Conservation (phyloP, 1,140 invertebrate genomes). For the Myzus persicae region DNA sequence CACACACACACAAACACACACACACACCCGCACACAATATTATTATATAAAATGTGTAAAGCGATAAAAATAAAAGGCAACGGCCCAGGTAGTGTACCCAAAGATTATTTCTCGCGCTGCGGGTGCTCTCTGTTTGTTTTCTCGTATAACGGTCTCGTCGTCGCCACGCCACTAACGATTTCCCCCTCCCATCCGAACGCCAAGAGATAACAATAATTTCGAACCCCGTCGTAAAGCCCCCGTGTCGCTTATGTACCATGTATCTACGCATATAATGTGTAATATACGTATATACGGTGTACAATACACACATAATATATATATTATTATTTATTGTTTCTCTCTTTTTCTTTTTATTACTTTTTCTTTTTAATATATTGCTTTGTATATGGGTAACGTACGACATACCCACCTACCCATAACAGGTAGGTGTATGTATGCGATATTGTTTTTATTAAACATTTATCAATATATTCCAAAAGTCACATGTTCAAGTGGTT, state of each 20-base stretch:
- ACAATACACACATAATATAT: background rate
- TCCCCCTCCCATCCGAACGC: background rate
- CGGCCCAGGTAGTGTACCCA: background rate
- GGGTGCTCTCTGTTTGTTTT: background rate
- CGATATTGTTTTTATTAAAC: no score
- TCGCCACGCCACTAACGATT: slow-evolving; percentile 17
- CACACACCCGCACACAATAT: background rate
- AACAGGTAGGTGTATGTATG: background rate
- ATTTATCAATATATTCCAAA: background rate
- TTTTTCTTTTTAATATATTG: background rate
- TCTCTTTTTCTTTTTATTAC: background rate
- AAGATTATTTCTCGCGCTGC: slow-evolving; percentile 32
- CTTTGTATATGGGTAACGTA: background rate
- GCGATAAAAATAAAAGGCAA: slow-evolving; percentile 25
- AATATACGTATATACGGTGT: background rate
- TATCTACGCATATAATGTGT: background rate
- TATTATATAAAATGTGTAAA: slow-evolving; percentile 22
- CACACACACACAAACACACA: background rate
- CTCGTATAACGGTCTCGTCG: background rate
- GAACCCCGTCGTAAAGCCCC: background rate
- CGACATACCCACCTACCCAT: background rate
- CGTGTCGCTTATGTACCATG: background rate
- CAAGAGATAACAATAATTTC: slow-evolving; percentile 22
- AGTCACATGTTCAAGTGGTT: background rate
- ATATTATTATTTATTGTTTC: background rate